A percentile compares a stretch with the other conserved stretches of the same genome.
These are phyloP conservation scores for Ectobius pallidus DNA, from an alignment of 2,888 invertebrate genomes.

Conservation along the genomic window DNA sequence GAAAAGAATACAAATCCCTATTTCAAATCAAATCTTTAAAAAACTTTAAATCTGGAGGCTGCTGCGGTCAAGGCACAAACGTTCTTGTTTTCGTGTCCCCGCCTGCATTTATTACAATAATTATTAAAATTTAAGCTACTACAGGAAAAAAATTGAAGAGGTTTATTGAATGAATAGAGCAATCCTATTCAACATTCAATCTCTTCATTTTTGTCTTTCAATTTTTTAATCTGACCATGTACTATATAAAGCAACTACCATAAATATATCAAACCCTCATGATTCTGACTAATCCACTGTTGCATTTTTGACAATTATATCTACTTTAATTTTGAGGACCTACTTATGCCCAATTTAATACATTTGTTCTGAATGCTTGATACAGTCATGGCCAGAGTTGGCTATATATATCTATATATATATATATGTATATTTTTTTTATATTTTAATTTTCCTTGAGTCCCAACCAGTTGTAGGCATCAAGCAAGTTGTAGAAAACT, in stretches of 20 bases:
- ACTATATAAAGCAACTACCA: slow-evolving; percentile 11
- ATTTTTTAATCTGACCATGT: not conserved
- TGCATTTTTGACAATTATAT: too few species aligned
- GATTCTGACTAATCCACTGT: too few species aligned
- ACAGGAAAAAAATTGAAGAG: not conserved
- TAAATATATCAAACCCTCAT: too few species aligned
- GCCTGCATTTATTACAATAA: slow-evolving; percentile 15
- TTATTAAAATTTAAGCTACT: not conserved
- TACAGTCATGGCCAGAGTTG: slow-evolving; percentile 1
- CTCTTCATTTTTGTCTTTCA: not conserved
- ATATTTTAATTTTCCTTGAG: not conserved
- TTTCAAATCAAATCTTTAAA: slow-evolving; percentile 25
- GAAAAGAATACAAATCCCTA: slow-evolving; percentile 30
- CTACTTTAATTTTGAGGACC: too few species aligned
- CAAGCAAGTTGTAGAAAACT: not conserved
- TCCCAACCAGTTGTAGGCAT: slow-evolving; percentile 5
- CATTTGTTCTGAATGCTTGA: not conserved
- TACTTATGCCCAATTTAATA: too few species aligned
- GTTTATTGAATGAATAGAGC: not conserved
- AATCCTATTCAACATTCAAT: not conserved
- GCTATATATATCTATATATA: not conserved
- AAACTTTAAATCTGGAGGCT: slow-evolving; percentile 16
- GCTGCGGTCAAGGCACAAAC: slow-evolving; percentile 32
- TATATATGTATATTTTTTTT: not conserved
- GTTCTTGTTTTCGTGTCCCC: slow-evolving; percentile 21